Evolutionary conservation across 2,888 invertebrate genomes (phyloP), one percentile per base, ranked within the genome.

Genomic region (Machimus rusticus): DNA sequence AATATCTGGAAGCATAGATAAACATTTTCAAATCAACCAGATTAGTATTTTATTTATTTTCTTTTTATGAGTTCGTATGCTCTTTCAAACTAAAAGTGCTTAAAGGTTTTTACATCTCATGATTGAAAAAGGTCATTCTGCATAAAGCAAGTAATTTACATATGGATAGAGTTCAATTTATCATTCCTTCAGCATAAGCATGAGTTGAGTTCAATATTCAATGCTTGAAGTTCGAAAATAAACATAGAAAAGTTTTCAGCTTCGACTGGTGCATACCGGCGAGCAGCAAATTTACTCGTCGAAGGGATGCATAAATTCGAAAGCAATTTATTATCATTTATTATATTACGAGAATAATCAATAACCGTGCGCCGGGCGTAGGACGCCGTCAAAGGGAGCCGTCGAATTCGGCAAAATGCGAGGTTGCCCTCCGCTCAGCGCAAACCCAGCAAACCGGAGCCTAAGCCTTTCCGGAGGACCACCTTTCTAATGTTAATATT

Each of bases 401-500:
- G 78, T 78, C 66, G 66, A 28, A 23, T 39, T 78, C 43, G 43
- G 43, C 23, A 46, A 43, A n/a, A 78, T 23, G 39, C 6, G 34
- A 74, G 37, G 39, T 37, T 76, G 76, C 76, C 76, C 34, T 76
- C 34, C 51, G 76, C 34, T 34, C 34, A 1, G 28, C 46, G 43
- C 14, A 43, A 81, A 46, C n/a, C n/a, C 9, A 23, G 28, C 31
- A 31, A 31, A 31, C 31, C 31, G 31, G 31, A 4, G 46, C 78
- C n/a, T 16, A 23, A 37, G 19, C 43, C 39, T 43, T 43, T 28
- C 19, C 39, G 43, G 43, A 81, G 81, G 81, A 81, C 81, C 81
- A 51, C 81, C 81, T 51, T 81, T 55, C 81, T 81, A 81, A 81
- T 55, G 81, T 81, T 81, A 81, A 81, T 55, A 81, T 81, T 81